Evolutionary conservation across 2,113 vertebrate genomes (phyloP).

Genomic region (Sphyrna mokarran): DNA sequence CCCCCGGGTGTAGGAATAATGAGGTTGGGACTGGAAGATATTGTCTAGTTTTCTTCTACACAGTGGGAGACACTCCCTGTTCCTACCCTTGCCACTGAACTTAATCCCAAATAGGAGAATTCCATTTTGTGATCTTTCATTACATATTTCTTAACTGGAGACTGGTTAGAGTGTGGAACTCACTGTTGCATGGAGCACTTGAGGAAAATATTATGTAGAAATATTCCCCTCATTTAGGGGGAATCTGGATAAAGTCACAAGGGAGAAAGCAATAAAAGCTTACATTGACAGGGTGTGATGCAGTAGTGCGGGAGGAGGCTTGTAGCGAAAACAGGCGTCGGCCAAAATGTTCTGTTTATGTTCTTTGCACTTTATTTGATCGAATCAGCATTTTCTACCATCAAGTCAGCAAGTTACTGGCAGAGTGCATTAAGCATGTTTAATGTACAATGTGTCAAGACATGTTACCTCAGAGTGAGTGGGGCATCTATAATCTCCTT

Average conservation of each 20-base stretch:
- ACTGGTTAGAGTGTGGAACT: too few species aligned
- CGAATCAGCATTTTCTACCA: not conserved
- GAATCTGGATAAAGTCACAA: not conserved
- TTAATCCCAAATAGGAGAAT: too few species aligned
- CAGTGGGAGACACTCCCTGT: too few species aligned
- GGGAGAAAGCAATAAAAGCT: not conserved
- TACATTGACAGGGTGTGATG: not conserved
- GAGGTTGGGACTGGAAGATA: too few species aligned
- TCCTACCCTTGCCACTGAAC: too few species aligned
- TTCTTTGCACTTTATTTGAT: not conserved
- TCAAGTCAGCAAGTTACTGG: not conserved
- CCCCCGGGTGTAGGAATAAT: too few species aligned
- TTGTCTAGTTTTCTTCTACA: too few species aligned
- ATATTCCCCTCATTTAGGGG: not conserved
- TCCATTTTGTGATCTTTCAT: too few species aligned
- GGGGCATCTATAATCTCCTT: not conserved
- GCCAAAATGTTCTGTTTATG: not conserved
- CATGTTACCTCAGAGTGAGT: not conserved
- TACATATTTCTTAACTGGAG: too few species aligned
- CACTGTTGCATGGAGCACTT: too few species aligned
- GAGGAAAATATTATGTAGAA: too few species aligned
- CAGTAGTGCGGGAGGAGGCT: not conserved
- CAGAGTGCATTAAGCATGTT: not conserved
- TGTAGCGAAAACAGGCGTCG: not conserved
- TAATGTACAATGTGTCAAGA: not conserved